Evolutionary conservation across 2,113 vertebrate genomes (phyloP).

Genomic region (Austrofundulus limnaeus): DNA sequence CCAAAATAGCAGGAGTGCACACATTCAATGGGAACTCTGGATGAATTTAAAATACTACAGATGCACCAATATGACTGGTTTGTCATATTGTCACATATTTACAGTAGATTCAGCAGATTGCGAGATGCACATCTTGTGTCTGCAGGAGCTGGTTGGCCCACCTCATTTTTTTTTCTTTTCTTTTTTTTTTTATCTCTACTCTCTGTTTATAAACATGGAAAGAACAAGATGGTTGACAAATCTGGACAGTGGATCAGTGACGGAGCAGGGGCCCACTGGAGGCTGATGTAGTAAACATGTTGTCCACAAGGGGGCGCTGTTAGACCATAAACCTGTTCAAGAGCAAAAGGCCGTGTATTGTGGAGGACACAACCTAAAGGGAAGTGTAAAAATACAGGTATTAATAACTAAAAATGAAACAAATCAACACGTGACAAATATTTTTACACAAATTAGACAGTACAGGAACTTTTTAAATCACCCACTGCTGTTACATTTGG

Average conservation of each 20-base stretch:
- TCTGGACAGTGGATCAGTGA: conserved; percentile 58
- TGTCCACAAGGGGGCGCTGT: conserved; percentile 41
- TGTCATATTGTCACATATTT: conserved; percentile 13
- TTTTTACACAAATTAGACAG: no score
- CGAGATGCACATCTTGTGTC: conserved; percentile 30
- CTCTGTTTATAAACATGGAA: conserved; percentile 84
- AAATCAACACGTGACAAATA: no score
- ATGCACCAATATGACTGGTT: not conserved
- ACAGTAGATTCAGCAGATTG: not conserved
- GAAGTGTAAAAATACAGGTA: no score
- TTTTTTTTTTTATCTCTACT: conserved; percentile 48
- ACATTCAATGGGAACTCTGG: not conserved
- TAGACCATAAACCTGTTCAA: not conserved
- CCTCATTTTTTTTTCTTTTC: conserved; percentile 25
- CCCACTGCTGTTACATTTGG: no score
- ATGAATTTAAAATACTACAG: not conserved
- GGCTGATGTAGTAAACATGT: not conserved
- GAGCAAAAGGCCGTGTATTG: no score
- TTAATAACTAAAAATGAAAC: no score
- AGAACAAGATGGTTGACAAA: conserved; percentile 79
- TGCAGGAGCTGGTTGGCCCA: conserved; percentile 38
- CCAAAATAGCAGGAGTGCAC: not conserved
- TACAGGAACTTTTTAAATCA: no score
- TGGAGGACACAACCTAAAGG: no score
- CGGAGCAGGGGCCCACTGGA: conserved; percentile 14